Evolutionary conservation across 2,797 vertebrate species (phyloP), one percentile per base, ranked within the genome.

Genomic region (Rhinatrema bivittatum): DNA sequence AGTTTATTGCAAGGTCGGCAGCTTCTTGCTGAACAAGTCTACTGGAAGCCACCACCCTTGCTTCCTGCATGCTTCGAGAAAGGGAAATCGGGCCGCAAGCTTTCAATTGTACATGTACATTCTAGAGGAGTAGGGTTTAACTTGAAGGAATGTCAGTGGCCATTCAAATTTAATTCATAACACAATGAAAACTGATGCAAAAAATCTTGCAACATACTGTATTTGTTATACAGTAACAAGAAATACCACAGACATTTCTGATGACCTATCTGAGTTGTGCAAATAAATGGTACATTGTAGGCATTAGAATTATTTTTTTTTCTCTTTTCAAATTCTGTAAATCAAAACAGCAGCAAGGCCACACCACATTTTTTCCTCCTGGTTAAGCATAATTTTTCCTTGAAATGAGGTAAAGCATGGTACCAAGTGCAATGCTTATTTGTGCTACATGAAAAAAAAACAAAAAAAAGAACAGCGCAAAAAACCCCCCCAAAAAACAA

Each of bases 321-420:
- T 70, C 76, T 74, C 85, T 72, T 76, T 79, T 81, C 76, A 78
- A n/a, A n/a, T n/a, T n/a, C n/a, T n/a, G n/a, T n/a, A n/a, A n/a
- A n/a, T n/a, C n/a, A n/a, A n/a, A 78, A 85, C 86, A 86, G 84
- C 88, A 91, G 88, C 85, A 82, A 88, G 87, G 84, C 84, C 75
- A 73, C 84, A 84, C 78, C 83, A 82, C 62, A 62, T 74, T 68
- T 62, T 52, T 70, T 66, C 75, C 70, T 78, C 79, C 74, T 68
- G 33, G 61, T 68, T 77, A 78, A 79, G 82, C 60, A 68, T 62
- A 42, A 70, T 76, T 65, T 73, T 68, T 63, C 63, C 70, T 79
- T 84, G 87, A 90, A 86, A 90, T 91, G 91, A 97, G 91, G 91
- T 94, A 93, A 93, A 88, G 84, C 89, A 82, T 85, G 89, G 87